Conservation (phyloP, 2,113 vertebrate species). For the pig (Sus scrofa) region DNA sequence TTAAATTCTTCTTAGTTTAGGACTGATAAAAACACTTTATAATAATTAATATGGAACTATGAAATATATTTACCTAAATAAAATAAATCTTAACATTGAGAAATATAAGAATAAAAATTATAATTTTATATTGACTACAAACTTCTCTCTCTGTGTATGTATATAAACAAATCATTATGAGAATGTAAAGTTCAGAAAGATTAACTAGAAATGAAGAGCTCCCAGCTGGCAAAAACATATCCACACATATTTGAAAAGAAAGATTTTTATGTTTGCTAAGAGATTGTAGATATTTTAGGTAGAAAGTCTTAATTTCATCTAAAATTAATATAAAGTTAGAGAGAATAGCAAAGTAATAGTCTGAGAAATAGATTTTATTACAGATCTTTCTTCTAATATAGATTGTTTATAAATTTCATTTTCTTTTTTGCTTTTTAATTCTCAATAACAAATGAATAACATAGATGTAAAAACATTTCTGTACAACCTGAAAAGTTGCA, state of each 20-base stretch:
- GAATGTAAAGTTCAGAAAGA: neutral
- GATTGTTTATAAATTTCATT: neutral
- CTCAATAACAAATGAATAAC: neutral
- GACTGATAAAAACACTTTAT: neutral
- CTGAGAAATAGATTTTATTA: neutral
- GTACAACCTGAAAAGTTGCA: neutral
- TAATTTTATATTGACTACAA: neutral
- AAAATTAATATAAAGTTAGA: neutral
- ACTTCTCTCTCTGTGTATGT: neutral
- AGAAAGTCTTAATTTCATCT: neutral
- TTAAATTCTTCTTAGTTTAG: neutral
- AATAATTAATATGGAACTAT: neutral
- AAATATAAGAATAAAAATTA: neutral
- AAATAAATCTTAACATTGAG: neutral
- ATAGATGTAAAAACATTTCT: neutral
- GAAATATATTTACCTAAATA: neutral
- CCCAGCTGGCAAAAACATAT: neutral
- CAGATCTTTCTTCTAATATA: neutral
- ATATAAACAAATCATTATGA: neutral
- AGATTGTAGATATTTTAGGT: neutral
- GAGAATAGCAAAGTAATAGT: neutral
- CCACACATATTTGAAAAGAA: neutral
- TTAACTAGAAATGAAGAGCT: neutral
- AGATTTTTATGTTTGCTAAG: neutral
- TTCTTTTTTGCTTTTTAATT: neutral